phyloP scores from a whole-genome alignment of 2,113 vertebrate genomes.

The Pseudolaguvia tuberculata region DNA sequence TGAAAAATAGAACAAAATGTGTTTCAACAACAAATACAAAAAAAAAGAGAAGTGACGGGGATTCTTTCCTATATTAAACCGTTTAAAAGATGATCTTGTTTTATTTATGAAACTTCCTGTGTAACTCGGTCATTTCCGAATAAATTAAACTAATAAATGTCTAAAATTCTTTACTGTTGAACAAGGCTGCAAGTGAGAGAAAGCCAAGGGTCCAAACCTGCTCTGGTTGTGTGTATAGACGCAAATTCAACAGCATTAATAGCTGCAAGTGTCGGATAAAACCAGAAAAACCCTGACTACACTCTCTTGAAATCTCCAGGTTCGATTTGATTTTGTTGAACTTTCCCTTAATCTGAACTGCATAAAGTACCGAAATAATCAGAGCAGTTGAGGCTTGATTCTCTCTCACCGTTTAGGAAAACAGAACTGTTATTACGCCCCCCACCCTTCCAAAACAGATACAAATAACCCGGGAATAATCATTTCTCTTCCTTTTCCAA shows the following conservation, averaged over 20 bases:
- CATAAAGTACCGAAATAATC: conserved; percentile 85
- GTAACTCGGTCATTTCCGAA: conserved; percentile 30
- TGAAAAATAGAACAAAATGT: conserved; percentile 24
- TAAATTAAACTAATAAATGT: conserved; percentile 53
- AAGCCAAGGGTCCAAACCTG: conserved; percentile 60
- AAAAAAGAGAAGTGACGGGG: not conserved
- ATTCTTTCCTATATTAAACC: conserved; percentile 18
- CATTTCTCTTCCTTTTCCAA: conserved; percentile 54
- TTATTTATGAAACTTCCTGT: conserved; percentile 21
- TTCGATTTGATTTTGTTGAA: conserved; percentile 67
- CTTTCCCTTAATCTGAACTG: conserved; percentile 74
- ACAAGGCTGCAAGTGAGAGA: conserved; percentile 73
- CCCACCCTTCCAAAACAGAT: conserved; percentile 57
- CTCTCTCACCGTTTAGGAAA: conserved; percentile 76
- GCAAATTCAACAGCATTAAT: conserved; percentile 73
- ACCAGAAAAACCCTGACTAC: conserved; percentile 70
- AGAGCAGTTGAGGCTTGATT: conserved; percentile 50
- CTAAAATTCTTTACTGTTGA: conserved; percentile 64
- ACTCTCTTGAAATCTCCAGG: conserved; percentile 58
- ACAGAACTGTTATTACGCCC: conserved; percentile 60
- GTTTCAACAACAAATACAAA: not conserved
- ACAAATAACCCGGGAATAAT: conserved; percentile 59
- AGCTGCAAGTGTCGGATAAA: conserved; percentile 81
- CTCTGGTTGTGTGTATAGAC: conserved; percentile 68
- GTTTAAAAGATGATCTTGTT: conserved; percentile 28